These are phyloP conservation scores for Epinotia bilunana DNA, from an alignment of 2,888 invertebrate genomes.

Conservation along the genomic window DNA sequence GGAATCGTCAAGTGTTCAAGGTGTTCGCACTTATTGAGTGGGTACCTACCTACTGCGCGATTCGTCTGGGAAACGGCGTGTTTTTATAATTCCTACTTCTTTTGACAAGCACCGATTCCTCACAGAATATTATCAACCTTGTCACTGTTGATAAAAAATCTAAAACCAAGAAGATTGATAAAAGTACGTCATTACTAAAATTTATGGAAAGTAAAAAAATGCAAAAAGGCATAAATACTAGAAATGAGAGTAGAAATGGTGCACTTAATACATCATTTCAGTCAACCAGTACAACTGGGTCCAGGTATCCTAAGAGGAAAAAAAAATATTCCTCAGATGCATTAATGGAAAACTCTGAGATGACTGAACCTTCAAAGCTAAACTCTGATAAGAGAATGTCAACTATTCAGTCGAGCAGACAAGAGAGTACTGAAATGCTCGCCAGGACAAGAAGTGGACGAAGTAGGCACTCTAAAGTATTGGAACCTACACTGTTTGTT, in stretches of 20 bases:
- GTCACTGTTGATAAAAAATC: conserved; percentile 63
- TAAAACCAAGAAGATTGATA: conserved; percentile 58
- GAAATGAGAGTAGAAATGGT: conserved; percentile 50
- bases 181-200: conserved; percentile 69
- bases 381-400: conserved; percentile 52
- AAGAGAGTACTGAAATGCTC: conserved; percentile 53
- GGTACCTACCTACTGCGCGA: conserved; percentile 6
- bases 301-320: conserved; percentile 71
- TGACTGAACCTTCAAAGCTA: conserved; percentile 43
- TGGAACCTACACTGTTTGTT: conserved; percentile 67
- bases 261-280: conserved; percentile 65
- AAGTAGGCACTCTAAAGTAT: conserved; percentile 58
- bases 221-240: conserved; percentile 46
- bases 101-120: conserved; percentile 76
- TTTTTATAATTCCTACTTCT: too few species aligned
- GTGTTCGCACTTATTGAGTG: background rate
- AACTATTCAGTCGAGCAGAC: conserved; percentile 54
- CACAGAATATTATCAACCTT: conserved; percentile 71
- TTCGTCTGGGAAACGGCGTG: conserved; percentile 19
- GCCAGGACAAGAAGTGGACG: conserved; percentile 71
- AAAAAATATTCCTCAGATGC: conserved; percentile 54
- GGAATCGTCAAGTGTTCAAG: conserved; percentile 14
- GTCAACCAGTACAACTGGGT: conserved; percentile 62
- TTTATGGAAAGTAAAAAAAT: conserved; percentile 65
- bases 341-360: conserved; percentile 46